Percentiles rank a stretch among this genome's conserved stretches.
These are phyloP conservation scores for Bombus confusus DNA, from an alignment of 1,140 invertebrate genomes.

Conservation along the genomic window DNA sequence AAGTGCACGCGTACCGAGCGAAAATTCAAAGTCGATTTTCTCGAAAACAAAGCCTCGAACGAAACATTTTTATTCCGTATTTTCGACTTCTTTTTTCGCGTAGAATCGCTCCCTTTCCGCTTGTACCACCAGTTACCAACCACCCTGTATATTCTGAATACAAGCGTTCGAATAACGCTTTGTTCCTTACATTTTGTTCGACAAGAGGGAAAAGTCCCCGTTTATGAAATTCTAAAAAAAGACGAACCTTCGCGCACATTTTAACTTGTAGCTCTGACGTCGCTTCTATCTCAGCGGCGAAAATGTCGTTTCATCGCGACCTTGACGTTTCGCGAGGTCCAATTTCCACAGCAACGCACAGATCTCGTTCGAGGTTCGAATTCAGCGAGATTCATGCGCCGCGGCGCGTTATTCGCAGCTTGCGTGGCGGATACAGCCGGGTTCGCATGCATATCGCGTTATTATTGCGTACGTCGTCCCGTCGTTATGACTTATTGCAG, in stretches of 20 bases:
- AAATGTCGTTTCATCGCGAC: slow-evolving; percentile 4
- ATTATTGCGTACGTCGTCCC: slow-evolving; percentile 13
- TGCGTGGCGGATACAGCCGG: neutral
- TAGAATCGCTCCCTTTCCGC: no score
- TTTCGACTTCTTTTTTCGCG: no score
- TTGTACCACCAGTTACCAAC: no score
- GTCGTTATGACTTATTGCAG: slow-evolving; percentile 40
- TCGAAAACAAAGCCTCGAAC: no score
- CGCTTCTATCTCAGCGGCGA: neutral
- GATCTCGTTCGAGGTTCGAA: neutral
- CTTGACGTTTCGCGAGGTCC: neutral
- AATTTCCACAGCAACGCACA: neutral
- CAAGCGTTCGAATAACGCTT: no score
- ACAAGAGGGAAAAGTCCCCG: neutral
- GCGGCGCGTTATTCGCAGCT: neutral
- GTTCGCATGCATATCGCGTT: slow-evolving; percentile 21
- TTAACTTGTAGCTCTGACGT: neutral
- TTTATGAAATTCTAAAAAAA: neutral
- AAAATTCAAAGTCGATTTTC: no score
- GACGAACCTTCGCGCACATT: neutral
- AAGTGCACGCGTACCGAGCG: no score
- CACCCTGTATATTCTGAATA: no score
- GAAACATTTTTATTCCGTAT: no score
- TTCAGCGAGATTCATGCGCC: neutral
- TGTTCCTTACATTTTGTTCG: no score